These are phyloP conservation scores for Lophura nycthemera DNA, from an alignment of 2,113 vertebrate species.

Conservation along the genomic window DNA sequence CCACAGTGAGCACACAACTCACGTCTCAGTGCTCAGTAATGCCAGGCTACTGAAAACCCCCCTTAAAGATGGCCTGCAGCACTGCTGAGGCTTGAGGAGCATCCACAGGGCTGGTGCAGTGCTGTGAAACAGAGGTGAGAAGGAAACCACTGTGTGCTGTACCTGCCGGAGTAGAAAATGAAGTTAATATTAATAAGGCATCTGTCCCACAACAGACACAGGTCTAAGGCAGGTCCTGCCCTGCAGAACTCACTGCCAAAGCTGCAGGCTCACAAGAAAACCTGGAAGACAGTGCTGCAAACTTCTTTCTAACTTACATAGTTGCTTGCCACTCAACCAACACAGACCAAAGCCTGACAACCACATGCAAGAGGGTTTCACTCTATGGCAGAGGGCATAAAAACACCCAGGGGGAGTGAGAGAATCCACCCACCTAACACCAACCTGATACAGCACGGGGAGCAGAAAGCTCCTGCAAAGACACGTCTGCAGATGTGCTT, in stretches of 20 bases:
- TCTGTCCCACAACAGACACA: rapidly evolving
- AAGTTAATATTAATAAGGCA: not conserved
- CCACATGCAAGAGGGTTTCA: not conserved
- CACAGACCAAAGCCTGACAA: not conserved
- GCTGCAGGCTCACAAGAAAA: not conserved
- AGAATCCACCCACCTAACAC: not conserved
- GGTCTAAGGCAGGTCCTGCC: not conserved
- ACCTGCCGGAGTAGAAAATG: not conserved
- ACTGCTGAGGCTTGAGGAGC: rapidly evolving
- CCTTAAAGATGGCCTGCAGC: not conserved
- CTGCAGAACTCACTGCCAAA: not conserved
- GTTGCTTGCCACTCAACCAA: not conserved
- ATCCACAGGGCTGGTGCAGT: not conserved
- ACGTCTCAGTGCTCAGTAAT: not conserved
- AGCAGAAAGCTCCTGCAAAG: not conserved
- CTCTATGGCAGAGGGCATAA: not conserved
- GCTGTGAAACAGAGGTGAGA: not conserved
- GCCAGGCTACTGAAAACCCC: not conserved
- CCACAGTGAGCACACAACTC: not conserved
- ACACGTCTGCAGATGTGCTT: rapidly evolving
- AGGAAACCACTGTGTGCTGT: not conserved
- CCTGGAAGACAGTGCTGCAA: not conserved
- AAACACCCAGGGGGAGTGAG: not conserved
- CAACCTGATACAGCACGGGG: not conserved
- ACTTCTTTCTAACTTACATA: rapidly evolving